These are phyloP conservation scores for Gandaritis pyraliata DNA, from an alignment of 2,888 invertebrate species.

Conservation along the genomic window DNA sequence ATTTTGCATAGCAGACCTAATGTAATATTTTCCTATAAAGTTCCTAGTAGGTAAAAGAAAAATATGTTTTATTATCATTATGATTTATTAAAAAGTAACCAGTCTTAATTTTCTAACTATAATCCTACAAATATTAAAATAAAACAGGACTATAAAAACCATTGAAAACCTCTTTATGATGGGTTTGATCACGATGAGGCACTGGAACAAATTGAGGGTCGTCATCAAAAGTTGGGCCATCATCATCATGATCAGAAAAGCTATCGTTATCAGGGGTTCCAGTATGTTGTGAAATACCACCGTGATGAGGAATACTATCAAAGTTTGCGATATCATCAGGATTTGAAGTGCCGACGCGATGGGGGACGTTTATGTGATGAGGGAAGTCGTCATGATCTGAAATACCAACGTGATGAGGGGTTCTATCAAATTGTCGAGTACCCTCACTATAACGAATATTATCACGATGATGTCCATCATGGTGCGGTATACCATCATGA, in stretches of 20 bases:
- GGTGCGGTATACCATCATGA: constrained; percentile 5
- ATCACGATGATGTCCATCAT: no score
- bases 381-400: background rate
- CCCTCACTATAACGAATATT: no score
- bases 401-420: background rate
- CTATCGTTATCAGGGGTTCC: background rate
- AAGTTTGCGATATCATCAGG: background rate
- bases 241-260: background rate
- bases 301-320: background rate
- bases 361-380: constrained; percentile 2
- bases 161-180: constrained; percentile 9
- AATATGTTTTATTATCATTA: no score
- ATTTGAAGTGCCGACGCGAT: background rate
- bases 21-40: no score
- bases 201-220: background rate
- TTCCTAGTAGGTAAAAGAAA: no score
- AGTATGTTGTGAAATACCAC: background rate
- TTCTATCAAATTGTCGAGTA: background rate
- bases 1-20: no score
- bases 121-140: background rate
- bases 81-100: constrained; percentile 6
- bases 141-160: constrained; percentile 14
- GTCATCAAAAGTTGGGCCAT: background rate
- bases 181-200: background rate
- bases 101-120: constrained; percentile 21